These are phyloP conservation scores for Cataglyphis rosenhaueri DNA, from an alignment of 2,888 invertebrate species.

Conservation along the genomic window DNA sequence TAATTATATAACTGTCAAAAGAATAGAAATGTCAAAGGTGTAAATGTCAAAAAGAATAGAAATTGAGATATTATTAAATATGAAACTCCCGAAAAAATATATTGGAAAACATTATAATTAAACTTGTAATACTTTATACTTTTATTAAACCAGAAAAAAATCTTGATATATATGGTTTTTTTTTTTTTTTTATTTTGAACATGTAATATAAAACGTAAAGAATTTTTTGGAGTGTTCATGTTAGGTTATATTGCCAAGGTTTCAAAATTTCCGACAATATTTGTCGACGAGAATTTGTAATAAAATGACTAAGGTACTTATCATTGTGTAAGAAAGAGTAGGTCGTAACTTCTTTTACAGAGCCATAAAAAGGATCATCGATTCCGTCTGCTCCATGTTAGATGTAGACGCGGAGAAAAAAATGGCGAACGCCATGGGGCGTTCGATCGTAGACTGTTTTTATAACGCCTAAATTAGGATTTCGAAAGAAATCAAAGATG, in stretches of 20 bases:
- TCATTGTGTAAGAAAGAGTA: background rate
- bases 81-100: background rate
- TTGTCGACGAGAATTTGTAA: background rate
- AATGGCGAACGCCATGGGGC: background rate
- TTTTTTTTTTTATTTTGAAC: background rate
- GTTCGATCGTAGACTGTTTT: slow-evolving; percentile 18
- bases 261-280: background rate
- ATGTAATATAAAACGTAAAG: background rate
- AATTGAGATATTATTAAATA: background rate
- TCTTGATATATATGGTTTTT: too few relatives aligned
- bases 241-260: too few relatives aligned
- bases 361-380: background rate
- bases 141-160: too few relatives aligned
- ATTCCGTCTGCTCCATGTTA: background rate
- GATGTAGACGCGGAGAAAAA: background rate
- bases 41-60: background rate
- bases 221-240: background rate
- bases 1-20: background rate
- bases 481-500: slow-evolving; percentile 16
- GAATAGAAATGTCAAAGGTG: too few relatives aligned
- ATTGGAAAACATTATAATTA: background rate
- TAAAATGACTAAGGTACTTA: background rate
- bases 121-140: background rate
- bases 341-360: slow-evolving; percentile 21
- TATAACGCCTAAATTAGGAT: slow-evolving; percentile 16